Percentiles rank a stretch among this genome's conserved stretches.
phyloP scores from a whole-genome alignment of 2,888 invertebrate genomes.

The Drosophila histrio region DNA sequence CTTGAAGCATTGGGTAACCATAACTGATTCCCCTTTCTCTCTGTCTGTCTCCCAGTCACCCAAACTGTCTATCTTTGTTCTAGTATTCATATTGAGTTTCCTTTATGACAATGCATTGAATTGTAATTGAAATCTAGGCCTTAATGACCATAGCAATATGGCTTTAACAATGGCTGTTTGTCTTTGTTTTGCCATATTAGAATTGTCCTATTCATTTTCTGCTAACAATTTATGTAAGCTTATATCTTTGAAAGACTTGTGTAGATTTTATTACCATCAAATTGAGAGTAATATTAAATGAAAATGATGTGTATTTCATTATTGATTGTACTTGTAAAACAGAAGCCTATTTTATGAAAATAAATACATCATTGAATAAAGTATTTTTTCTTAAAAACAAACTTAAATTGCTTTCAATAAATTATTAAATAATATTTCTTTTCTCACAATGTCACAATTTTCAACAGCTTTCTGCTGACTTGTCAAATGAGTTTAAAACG shows the following conservation, averaged over 20 bases:
- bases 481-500: slow-evolving; percentile 24
- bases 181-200: neutral
- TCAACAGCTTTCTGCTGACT: slow-evolving; percentile 4
- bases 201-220: neutral
- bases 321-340: too few species aligned
- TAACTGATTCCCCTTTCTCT: slow-evolving; percentile 9
- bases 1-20: slow-evolving; percentile 40
- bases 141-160: slow-evolving; percentile 19
- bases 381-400: neutral
- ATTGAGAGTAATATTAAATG: neutral
- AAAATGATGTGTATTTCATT: too few species aligned
- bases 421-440: neutral
- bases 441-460: neutral
- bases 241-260: neutral
- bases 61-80: neutral
- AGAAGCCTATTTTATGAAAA: too few species aligned
- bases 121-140: slow-evolving; percentile 62
- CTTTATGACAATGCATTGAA: slow-evolving; percentile 49
- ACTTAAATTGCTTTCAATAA: neutral
- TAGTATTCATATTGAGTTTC: slow-evolving; percentile 47
- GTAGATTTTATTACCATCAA: neutral
- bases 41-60: neutral
- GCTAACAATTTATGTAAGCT: neutral
- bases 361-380: too few species aligned
- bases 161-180: neutral